Evolutionary conservation across 1,140 invertebrate species (phyloP).

Genomic region (Hermatobates lingyangjiaoensis): DNA sequence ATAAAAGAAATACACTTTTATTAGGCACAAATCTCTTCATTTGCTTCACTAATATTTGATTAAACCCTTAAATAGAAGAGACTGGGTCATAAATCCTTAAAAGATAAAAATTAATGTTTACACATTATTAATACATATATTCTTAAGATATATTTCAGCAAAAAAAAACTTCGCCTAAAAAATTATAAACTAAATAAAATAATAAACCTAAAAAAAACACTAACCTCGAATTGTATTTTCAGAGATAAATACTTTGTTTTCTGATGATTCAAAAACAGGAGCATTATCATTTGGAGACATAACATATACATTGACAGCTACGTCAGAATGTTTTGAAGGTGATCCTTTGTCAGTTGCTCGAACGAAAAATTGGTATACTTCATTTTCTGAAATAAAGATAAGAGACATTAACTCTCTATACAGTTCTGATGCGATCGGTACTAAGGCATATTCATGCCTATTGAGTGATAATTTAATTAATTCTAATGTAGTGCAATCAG

Average conservation of each 20-base stretch:
- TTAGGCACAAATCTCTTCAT: no score
- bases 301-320: slow-evolving; percentile 59
- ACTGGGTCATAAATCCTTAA: no score
- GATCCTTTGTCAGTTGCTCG: slow-evolving; percentile 59
- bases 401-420: slow-evolving; percentile 5
- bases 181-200: no score
- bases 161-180: no score
- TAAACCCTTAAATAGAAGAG: no score
- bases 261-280: slow-evolving; percentile 48
- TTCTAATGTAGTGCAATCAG: no score
- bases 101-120: no score
- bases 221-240: slow-evolving; percentile 49
- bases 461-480: not conserved
- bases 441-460: not conserved
- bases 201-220: slow-evolving; percentile 7
- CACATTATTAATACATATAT: no score
- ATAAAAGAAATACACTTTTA: no score
- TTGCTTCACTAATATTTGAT: no score
- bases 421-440: no score
- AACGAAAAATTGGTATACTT: slow-evolving; percentile 76
- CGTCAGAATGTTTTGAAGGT: slow-evolving; percentile 46
- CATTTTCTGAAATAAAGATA: slow-evolving; percentile 38
- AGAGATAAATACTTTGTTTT: slow-evolving; percentile 55
- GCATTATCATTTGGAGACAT: slow-evolving; percentile 45
- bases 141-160: no score